A percentile compares a stretch with the other conserved stretches of the same genome.
Conservation (phyloP, 2,113 vertebrate genomes). For the Channa argus region DNA sequence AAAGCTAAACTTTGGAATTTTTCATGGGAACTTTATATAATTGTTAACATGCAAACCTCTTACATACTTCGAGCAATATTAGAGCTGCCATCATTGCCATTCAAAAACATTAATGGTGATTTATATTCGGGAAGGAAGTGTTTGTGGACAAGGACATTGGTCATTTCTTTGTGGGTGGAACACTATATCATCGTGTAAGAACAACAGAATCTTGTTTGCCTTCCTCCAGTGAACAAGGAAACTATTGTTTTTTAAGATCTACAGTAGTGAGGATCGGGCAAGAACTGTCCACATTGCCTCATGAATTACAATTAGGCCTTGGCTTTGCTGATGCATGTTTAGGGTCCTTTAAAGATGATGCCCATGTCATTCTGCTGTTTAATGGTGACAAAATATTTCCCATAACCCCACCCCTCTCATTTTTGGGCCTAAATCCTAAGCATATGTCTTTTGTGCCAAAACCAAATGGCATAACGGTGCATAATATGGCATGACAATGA, state of each 20-base stretch:
- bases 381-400: too few species aligned
- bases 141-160: constrained; percentile 34
- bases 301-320: background rate
- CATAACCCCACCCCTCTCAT: too few species aligned
- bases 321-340: background rate
- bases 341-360: background rate
- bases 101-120: constrained; percentile 34
- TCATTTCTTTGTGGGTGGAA: constrained; percentile 3
- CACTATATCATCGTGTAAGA: constrained; percentile 1
- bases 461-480: too few species aligned
- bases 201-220: constrained; percentile 26
- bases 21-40: too few species aligned
- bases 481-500: too few species aligned
- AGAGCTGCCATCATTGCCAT: constrained; percentile 37
- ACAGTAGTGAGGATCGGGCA: background rate
- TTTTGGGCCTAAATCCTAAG: too few species aligned
- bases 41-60: constrained; percentile 46
- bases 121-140: constrained; percentile 50
- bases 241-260: constrained; percentile 19
- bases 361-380: too few species aligned
- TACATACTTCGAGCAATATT: constrained; percentile 41
- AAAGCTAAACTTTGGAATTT: constrained; percentile 30
- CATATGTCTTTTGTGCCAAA: too few species aligned
- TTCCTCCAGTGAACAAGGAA: constrained; percentile 16
- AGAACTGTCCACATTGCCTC: background rate